Conservation (phyloP, 2,888 invertebrate species). For the Bhutanitis thaidina region DNA sequence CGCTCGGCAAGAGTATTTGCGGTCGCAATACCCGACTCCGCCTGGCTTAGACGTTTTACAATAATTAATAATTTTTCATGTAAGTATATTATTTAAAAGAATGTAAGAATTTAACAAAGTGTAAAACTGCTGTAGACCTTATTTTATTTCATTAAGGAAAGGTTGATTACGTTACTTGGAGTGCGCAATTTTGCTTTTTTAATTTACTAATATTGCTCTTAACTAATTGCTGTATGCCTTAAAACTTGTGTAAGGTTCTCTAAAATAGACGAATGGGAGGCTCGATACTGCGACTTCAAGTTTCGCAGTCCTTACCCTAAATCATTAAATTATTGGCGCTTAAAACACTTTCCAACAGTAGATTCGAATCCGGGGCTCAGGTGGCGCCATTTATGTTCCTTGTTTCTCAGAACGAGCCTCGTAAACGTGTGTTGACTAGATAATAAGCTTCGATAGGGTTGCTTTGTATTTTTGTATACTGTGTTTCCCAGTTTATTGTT, state of each 20-base stretch:
- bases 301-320: not conserved
- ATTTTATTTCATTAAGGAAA: slow-evolving; percentile 15
- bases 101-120: not conserved
- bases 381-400: not conserved
- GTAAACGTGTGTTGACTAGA: not conserved
- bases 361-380: not conserved
- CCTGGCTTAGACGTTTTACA: too few relatives aligned
- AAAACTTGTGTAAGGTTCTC: too few relatives aligned
- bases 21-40: too few relatives aligned
- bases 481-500: too few relatives aligned
- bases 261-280: too few relatives aligned
- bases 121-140: slow-evolving; percentile 3
- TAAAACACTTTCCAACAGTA: too few relatives aligned
- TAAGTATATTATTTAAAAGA: not conserved
- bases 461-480: too few relatives aligned
- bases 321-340: not conserved
- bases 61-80: too few relatives aligned
- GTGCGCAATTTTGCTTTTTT: slow-evolving; percentile 12
- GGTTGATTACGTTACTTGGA: slow-evolving; percentile 16
- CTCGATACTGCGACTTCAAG: too few relatives aligned
- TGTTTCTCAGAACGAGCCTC: not conserved
- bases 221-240: too few relatives aligned
- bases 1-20: too few relatives aligned
- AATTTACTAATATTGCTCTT: too few relatives aligned
- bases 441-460: not conserved